A percentile compares a stretch with the other conserved stretches of the same genome.
Evolutionary conservation across 2,113 vertebrate species (phyloP).

Genomic region (Bothrops jararaca): DNA sequence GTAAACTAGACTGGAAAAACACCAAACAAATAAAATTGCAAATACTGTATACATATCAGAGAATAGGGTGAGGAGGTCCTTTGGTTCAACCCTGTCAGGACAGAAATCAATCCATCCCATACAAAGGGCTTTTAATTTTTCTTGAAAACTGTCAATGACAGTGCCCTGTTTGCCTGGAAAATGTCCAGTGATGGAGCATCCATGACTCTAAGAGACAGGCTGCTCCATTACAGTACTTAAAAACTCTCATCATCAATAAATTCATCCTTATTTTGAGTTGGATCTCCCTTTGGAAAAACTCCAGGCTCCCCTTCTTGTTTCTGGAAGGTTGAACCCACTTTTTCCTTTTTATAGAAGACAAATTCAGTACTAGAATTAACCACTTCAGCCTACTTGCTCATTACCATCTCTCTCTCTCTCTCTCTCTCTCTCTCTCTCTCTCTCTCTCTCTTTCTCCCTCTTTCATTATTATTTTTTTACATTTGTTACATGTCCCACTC

Average conservation of each 20-base stretch:
- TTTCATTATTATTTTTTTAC: neutral
- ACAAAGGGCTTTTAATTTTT: neutral
- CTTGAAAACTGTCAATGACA: neutral
- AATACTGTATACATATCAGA: neutral
- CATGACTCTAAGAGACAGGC: neutral
- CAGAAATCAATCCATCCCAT: neutral
- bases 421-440: fast-evolving
- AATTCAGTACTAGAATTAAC: neutral
- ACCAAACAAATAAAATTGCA: neutral
- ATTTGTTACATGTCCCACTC: too few species aligned
- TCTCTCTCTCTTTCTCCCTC: neutral
- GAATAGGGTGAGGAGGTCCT: neutral
- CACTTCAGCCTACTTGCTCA: neutral
- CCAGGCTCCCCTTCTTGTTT: neutral
- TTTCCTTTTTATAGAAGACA: neutral
- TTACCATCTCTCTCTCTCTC: too few species aligned
- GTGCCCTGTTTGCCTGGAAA: neutral
- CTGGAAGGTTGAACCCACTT: neutral
- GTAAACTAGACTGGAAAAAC: neutral
- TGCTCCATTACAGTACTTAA: neutral
- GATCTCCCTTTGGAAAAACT: neutral
- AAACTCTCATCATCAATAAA: neutral
- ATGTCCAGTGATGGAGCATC: neutral
- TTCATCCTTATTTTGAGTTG: neutral
- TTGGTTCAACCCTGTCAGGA: neutral